These are phyloP conservation scores for Dicaeum eximium DNA, from an alignment of 2,113 vertebrate genomes.

Conservation along the genomic window DNA sequence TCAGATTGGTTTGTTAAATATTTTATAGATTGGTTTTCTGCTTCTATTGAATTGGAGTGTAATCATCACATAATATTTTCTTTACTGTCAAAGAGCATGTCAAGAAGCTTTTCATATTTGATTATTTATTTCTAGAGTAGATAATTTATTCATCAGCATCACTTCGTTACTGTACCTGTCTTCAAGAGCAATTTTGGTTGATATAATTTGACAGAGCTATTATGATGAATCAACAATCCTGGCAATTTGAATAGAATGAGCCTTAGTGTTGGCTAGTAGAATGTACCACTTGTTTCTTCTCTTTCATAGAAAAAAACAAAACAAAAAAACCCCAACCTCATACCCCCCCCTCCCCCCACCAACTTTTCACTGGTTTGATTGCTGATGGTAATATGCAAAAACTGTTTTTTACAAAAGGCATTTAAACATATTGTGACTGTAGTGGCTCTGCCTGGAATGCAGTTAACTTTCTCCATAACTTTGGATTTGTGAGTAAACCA, in stretches of 20 bases:
- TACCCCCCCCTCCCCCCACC: accelerated
- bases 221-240: neutral
- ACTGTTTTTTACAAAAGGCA: neutral
- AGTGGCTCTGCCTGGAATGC: neutral
- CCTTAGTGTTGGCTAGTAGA: neutral
- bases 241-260: neutral
- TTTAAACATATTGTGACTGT: neutral
- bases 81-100: neutral
- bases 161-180: neutral
- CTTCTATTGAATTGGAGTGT: neutral
- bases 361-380: neutral
- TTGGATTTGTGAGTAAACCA: neutral
- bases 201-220: neutral
- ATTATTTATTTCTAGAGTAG: constrained; percentile 3
- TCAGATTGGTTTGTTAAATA: constrained; percentile 9
- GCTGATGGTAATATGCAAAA: neutral
- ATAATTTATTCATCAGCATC: constrained; percentile 14
- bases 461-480: neutral
- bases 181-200: neutral
- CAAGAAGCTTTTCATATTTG: neutral
- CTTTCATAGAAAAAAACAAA: neutral
- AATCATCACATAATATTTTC: constrained; percentile 13
- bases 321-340: accelerated
- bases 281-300: neutral
- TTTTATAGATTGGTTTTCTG: neutral